These are phyloP conservation scores for Panzeria rudis DNA, from an alignment of 2,888 invertebrate species.

Conservation along the genomic window DNA sequence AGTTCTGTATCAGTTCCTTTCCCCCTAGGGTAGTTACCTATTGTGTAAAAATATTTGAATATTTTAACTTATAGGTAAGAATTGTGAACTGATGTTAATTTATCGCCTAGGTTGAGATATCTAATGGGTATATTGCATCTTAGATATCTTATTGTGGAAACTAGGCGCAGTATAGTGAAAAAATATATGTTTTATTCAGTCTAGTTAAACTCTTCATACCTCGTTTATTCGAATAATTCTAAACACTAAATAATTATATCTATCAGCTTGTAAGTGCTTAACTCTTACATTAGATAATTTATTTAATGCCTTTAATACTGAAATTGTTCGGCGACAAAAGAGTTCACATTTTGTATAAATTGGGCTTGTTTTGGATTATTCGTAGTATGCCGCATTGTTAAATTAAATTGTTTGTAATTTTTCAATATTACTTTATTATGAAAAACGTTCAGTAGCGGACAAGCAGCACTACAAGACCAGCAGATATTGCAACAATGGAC, in stretches of 20 bases:
- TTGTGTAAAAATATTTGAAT: no score
- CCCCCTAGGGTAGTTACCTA: no score
- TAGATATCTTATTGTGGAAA: no score
- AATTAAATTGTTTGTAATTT: conserved; percentile 73
- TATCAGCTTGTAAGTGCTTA: neutral
- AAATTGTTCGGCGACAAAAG: conserved; percentile 70
- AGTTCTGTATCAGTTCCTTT: no score
- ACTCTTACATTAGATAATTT: conserved; percentile 35
- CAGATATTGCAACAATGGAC: conserved; percentile 6
- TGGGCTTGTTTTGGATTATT: conserved; percentile 66
- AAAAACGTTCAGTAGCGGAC: neutral
- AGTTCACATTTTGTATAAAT: conserved; percentile 71
- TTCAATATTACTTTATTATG: conserved; percentile 66
- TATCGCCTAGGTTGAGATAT: no score
- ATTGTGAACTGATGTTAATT: no score
- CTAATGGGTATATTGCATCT: no score
- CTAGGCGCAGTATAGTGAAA: no score
- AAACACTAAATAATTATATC: neutral
- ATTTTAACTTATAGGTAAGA: no score
- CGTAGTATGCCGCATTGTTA: conserved; percentile 68
- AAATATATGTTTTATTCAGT: no score
- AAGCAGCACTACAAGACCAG: neutral
- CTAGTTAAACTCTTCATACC: no score
- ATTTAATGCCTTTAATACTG: conserved; percentile 68
- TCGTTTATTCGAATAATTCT: conserved; percentile 1